These are phyloP conservation scores for Nannoperca obscura DNA, from an alignment of 2,797 vertebrate genomes.

Conservation along the genomic window DNA sequence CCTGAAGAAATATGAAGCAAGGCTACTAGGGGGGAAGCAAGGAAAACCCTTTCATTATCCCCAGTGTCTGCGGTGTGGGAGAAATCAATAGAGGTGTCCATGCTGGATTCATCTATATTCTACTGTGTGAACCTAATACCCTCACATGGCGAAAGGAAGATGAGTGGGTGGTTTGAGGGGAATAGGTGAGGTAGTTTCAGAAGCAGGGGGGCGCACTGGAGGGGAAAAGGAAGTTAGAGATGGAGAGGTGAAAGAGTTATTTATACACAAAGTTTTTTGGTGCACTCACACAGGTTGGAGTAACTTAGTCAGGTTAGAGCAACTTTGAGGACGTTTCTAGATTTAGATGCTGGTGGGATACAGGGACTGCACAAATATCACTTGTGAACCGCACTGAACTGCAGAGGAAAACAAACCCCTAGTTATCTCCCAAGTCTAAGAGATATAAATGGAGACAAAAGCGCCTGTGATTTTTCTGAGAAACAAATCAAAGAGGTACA, in stretches of 20 bases:
- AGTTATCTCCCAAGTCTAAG: conserved; percentile 6
- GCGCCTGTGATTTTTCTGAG: conserved; percentile 12
- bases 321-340: conserved; percentile 38
- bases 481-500: conserved; percentile 41
- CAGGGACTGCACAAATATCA: conserved; percentile 23
- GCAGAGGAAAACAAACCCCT: conserved; percentile 28
- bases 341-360: conserved; percentile 28
- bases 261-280: conserved; percentile 50
- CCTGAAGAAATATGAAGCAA: conserved; percentile 72
- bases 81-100: conserved; percentile 80
- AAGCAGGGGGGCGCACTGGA: conserved; percentile 34
- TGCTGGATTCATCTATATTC: conserved; percentile 80
- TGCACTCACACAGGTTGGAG: conserved; percentile 34
- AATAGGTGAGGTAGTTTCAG: conserved; percentile 56
- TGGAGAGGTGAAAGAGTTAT: conserved; percentile 63
- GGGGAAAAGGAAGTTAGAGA: conserved; percentile 54
- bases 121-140: conserved; percentile 78
- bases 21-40: conserved; percentile 57
- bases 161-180: conserved; percentile 68
- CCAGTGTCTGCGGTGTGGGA: conserved; percentile 70
- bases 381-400: conserved; percentile 15
- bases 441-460: conserved; percentile 45
- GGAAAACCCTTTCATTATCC: conserved; percentile 79
- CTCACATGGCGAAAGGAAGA: conserved; percentile 66
- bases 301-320: conserved; percentile 14